Evolutionary conservation across 2,113 vertebrate species (phyloP).

Genomic region (Pelusios castaneus): DNA sequence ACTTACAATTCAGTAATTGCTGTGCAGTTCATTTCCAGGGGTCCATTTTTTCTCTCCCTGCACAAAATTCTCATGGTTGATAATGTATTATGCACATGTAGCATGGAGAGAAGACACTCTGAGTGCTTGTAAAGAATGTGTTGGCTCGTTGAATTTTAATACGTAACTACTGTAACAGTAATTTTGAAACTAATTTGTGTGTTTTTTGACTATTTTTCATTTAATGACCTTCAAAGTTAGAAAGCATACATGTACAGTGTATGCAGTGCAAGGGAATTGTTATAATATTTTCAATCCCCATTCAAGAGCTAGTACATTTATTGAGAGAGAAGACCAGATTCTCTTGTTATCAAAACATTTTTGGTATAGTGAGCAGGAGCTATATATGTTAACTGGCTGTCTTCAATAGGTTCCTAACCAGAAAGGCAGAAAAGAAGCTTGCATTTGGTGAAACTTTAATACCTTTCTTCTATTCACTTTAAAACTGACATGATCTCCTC

Average conservation of each 20-base stretch:
- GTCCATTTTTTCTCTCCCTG: not conserved
- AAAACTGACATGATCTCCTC: not conserved
- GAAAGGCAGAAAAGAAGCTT: not conserved
- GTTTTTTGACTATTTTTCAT: slow-evolving; percentile 8
- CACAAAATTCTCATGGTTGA: accelerated
- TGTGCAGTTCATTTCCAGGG: slow-evolving; percentile 17
- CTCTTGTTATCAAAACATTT: not conserved
- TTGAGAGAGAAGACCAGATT: not conserved
- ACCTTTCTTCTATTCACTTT: not conserved
- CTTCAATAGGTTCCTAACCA: not conserved
- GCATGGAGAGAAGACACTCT: not conserved
- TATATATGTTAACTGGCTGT: not conserved
- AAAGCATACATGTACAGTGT: not conserved
- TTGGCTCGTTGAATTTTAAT: not conserved
- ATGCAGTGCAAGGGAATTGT: not conserved
- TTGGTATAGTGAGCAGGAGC: not conserved
- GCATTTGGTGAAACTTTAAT: not conserved
- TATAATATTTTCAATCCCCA: not conserved
- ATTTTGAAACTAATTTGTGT: not conserved
- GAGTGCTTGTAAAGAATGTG: not conserved
- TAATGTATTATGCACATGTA: slow-evolving; percentile 11
- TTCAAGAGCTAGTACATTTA: not conserved
- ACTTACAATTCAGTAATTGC: not conserved
- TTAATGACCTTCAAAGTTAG: slow-evolving; percentile 13
- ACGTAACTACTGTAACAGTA: not conserved